Evolutionary conservation across 2,113 vertebrate genomes (phyloP), one percentile per base, ranked within the genome.

Genomic region (Ornithorhynchus anatinus): DNA sequence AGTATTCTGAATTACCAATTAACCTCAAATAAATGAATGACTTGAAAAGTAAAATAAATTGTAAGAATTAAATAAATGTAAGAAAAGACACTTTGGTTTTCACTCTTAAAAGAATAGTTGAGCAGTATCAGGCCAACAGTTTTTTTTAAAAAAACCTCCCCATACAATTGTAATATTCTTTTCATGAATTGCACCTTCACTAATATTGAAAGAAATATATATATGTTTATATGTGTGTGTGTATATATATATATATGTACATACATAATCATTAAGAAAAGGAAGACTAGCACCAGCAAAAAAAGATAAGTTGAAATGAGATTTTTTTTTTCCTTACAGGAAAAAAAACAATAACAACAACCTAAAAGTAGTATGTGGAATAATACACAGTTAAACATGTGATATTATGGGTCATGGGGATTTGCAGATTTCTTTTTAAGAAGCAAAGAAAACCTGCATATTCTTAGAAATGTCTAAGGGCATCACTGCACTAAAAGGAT

Each of bases 31-130:
- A 38, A 9, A 35, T 27, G 17, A 48, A 47, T 74, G 25, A 15
- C 35, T 65, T 64, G 59, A 29, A 64, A 17, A 75, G 66, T 40
- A 44, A 58, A 73, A 58, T 48, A 58, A 48, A 33, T 57, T 59
- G 10, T 1, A 57, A 7, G 19, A 57, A 44, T 64, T 58, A 43
- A 25, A 15, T 12, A 69, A 7, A 22, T n/a, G 6, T 19, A 16
- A 79, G 11, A 54, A 45, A 61, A 14, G 39, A 64, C 45, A 27
- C 5, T 45, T 64, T 48, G 19, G 27, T 7, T 54, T 72, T 69
- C 74, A 69, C 80, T 56, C 45, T 72, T 29, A 36, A 16, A 40
- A 33, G 32, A 70, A 65, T 36, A 43, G 7, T 64, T 3, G 13
- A 10, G 25, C 17, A 39, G 19, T 72, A 31, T 19, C 4, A 22